phyloP scores from a whole-genome alignment of 2,113 vertebrate genomes.

The Gymnocephalus cernua region DNA sequence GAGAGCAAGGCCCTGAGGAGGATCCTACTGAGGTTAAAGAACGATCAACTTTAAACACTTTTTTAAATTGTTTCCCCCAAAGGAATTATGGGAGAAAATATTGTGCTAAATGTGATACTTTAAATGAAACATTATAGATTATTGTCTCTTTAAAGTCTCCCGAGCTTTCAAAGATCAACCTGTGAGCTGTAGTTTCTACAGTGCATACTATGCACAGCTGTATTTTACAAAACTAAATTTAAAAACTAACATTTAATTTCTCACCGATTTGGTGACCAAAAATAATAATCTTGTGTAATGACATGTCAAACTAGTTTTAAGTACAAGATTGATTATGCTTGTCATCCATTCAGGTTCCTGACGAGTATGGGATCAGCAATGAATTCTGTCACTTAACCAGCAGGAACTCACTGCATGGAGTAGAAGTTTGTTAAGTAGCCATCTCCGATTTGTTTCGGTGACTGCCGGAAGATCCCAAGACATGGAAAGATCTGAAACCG shows the following conservation, averaged over 20 bases:
- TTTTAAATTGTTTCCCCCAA: slow-evolving; percentile 6
- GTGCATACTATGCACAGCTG: background rate
- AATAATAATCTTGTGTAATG: slow-evolving; percentile 1
- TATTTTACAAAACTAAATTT: slow-evolving; percentile 10
- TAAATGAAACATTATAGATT: background rate
- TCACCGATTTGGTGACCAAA: slow-evolving; percentile 2
- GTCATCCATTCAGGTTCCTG: slow-evolving; percentile 41
- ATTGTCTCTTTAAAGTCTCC: no score
- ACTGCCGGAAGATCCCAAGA: no score
- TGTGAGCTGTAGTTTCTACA: slow-evolving; percentile 17
- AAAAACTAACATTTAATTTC: background rate
- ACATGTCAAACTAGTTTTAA: slow-evolving; percentile 3
- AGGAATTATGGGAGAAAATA: slow-evolving; percentile 11
- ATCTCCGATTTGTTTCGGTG: slow-evolving; percentile 5
- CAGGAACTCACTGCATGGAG: slow-evolving; percentile 17
- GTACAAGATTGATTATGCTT: slow-evolving; percentile 12
- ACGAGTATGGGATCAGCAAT: slow-evolving; percentile 43
- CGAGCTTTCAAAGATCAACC: no score
- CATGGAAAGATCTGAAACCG: background rate
- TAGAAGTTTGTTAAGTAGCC: slow-evolving; percentile 24
- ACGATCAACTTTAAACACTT: slow-evolving; percentile 10
- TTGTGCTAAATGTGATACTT: background rate
- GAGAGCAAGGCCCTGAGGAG: slow-evolving; percentile 21
- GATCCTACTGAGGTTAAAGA: slow-evolving; percentile 37
- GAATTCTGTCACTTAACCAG: background rate